Conservation (phyloP, 2,888 invertebrate species). For the Cataglyphis livida region DNA sequence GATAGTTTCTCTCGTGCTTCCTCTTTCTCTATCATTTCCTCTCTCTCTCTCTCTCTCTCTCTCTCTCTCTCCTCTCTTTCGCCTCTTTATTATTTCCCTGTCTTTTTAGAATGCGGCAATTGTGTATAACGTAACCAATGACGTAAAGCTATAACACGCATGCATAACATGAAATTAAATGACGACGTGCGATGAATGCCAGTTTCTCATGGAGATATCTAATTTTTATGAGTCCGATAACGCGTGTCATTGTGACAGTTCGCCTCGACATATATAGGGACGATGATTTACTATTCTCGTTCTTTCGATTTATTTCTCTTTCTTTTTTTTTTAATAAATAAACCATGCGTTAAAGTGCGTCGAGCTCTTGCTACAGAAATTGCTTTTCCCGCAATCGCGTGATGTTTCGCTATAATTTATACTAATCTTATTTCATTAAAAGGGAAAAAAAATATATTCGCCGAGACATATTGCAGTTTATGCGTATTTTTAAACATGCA, state of each 20-base stretch:
- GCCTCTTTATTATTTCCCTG: background rate
- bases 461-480: constrained; percentile 24
- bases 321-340: constrained; percentile 2
- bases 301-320: background rate
- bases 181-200: constrained; percentile 17
- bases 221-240: constrained; percentile 21
- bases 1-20: constrained; percentile 15
- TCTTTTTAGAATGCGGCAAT: constrained; percentile 29
- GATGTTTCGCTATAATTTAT: constrained; percentile 26
- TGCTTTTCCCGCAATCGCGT: constrained; percentile 1
- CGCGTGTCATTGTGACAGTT: constrained; percentile 17
- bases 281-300: background rate
- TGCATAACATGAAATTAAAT: constrained; percentile 38
- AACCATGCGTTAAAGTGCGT: background rate
- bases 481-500: constrained; percentile 38
- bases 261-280: background rate
- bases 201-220: constrained; percentile 14
- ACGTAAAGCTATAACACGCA: constrained; percentile 46
- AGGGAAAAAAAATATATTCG: constrained; percentile 8
- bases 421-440: constrained; percentile 45
- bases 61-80: background rate
- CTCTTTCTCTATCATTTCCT: constrained; percentile 1
- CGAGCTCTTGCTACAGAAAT: constrained; percentile 15
- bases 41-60: background rate
- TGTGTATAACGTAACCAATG: constrained; percentile 40